Conservation (phyloP, 2,797 vertebrate genomes). For the Pelodytes ibericus region DNA sequence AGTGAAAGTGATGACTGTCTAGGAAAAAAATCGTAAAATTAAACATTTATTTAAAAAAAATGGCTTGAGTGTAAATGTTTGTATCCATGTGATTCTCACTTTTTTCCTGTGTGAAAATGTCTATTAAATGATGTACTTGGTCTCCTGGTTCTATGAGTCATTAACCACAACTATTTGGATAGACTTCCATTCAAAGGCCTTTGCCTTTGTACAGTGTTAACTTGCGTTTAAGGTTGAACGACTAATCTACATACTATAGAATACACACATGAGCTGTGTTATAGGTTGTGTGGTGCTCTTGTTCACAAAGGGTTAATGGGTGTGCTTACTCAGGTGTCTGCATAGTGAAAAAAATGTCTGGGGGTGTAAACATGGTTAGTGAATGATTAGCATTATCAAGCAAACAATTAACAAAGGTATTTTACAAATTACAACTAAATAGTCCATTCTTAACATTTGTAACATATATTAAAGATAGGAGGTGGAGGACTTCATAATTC, state of each 20-base stretch:
- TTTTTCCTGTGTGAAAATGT: constrained; percentile 53
- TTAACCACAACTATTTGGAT: constrained; percentile 49
- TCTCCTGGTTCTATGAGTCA: constrained; percentile 45
- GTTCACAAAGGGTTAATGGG: constrained; percentile 2
- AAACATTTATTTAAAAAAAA: constrained; percentile 16
- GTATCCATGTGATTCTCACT: constrained; percentile 37
- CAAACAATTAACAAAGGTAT: too few species aligned
- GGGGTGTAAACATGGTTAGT: too few species aligned
- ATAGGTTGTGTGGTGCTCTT: not conserved
- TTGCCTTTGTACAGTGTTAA: constrained; percentile 31
- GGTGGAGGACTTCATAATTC: too few species aligned
- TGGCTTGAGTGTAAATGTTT: constrained; percentile 25
- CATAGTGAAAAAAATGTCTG: not conserved
- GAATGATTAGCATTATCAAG: too few species aligned
- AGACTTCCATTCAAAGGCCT: constrained; percentile 30
- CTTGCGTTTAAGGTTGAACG: constrained; percentile 28
- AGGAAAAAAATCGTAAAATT: not conserved
- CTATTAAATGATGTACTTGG: constrained; percentile 36
- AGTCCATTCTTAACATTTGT: too few species aligned
- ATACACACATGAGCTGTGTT: not conserved
- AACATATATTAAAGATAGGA: too few species aligned
- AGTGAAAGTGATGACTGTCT: not conserved
- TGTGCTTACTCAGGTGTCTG: constrained; percentile 50
- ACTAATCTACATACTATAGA: constrained; percentile 14
- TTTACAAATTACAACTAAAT: too few species aligned